A percentile compares a stretch with the other conserved stretches of the same genome.
These are phyloP conservation scores for Lochmaea capreae DNA, from an alignment of 2,888 invertebrate species.

Conservation along the genomic window DNA sequence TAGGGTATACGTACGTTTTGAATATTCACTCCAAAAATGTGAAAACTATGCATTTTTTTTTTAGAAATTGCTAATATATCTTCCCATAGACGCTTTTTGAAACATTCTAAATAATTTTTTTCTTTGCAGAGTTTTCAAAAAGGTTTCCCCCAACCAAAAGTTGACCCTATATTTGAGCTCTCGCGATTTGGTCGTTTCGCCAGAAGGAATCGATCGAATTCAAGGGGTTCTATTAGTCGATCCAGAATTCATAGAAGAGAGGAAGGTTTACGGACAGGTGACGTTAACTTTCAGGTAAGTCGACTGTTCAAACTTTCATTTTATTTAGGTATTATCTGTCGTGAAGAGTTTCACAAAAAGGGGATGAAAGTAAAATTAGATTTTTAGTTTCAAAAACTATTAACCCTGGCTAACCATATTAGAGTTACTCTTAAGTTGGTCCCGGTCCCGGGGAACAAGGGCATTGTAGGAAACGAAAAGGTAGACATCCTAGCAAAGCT, in stretches of 20 bases:
- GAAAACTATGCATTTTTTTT: no score
- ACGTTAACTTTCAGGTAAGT: constrained; percentile 91
- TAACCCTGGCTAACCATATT: no score
- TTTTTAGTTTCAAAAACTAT: no score
- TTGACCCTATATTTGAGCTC: constrained; percentile 85
- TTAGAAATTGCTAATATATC: no score
- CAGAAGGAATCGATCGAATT: constrained; percentile 79
- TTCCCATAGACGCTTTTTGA: no score
- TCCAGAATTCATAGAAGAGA: constrained; percentile 84
- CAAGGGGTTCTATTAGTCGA: constrained; percentile 94
- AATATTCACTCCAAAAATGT: no score
- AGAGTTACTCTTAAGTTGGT: no score
- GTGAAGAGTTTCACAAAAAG: not conserved
- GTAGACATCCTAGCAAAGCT: no score
- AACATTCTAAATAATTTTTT: not conserved
- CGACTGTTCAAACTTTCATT: not conserved
- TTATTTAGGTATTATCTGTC: not conserved
- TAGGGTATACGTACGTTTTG: no score
- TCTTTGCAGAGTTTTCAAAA: constrained; percentile 82
- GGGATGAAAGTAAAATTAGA: not conserved
- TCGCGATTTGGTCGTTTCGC: constrained; percentile 82
- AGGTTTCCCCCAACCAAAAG: constrained; percentile 87
- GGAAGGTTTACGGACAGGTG: constrained; percentile 86
- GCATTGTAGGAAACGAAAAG: no score
- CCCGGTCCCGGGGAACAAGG: no score